phyloP scores from a whole-genome alignment of 2,113 vertebrate genomes.

The Rhodinocichla rosea region DNA sequence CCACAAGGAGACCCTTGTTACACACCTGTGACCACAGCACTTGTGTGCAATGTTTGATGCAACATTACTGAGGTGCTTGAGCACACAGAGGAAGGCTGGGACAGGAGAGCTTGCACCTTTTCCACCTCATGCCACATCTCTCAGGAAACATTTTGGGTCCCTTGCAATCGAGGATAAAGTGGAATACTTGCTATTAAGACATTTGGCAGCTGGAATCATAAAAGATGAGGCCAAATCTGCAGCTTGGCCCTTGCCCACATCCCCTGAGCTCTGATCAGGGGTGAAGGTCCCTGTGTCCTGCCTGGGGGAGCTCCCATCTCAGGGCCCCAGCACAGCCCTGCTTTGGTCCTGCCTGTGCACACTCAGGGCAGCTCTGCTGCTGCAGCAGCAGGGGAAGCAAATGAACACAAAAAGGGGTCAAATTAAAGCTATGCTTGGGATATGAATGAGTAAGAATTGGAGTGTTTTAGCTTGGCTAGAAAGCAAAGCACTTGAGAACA shows the following conservation, averaged over 20 bases:
- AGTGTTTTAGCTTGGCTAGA: background rate
- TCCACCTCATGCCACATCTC: background rate
- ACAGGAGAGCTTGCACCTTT: background rate
- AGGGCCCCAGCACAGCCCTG: background rate
- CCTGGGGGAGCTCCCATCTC: background rate
- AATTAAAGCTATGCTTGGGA: background rate
- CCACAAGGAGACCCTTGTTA: background rate
- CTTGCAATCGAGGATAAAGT: background rate
- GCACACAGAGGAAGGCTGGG: background rate
- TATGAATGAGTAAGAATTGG: background rate
- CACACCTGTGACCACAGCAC: background rate
- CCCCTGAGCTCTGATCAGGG: background rate
- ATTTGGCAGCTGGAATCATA: background rate
- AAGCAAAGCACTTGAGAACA: background rate
- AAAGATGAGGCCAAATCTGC: background rate
- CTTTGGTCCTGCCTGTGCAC: background rate
- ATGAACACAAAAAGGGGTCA: background rate
- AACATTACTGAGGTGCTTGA: background rate
- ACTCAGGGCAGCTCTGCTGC: background rate
- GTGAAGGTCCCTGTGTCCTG: background rate
- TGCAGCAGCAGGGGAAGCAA: background rate
- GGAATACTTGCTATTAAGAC: background rate
- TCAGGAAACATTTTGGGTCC: background rate
- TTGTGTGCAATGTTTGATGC: background rate
- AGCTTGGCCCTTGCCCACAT: background rate